These are phyloP conservation scores for Athetis lepigone DNA, from an alignment of 2,888 invertebrate species.

Conservation along the genomic window DNA sequence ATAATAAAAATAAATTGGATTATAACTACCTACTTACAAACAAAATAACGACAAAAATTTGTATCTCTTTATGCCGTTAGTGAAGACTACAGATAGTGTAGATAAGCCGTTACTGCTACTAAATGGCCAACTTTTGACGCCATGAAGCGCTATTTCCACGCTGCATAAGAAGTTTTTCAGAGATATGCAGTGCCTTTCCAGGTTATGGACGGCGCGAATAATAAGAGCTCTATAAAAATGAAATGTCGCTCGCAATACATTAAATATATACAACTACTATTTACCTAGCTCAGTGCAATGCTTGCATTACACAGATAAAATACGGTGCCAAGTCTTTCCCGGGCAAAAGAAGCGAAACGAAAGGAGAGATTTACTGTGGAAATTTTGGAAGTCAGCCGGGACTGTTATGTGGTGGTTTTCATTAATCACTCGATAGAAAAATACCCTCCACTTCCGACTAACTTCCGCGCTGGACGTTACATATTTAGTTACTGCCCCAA, in stretches of 20 bases:
- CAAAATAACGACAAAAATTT: too few species aligned
- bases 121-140: conserved; percentile 14
- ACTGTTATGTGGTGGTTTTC: conserved; percentile 82
- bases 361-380: conserved; percentile 85
- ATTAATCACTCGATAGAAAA: conserved; percentile 87
- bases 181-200: conserved; percentile 52
- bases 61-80: too few species aligned
- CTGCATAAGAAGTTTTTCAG: conserved; percentile 17
- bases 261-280: conserved; percentile 72
- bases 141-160: conserved; percentile 12
- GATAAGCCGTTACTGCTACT: conserved; percentile 2
- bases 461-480: conserved; percentile 73
- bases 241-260: conserved; percentile 67
- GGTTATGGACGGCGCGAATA: conserved; percentile 55
- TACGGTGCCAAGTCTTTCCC: conserved; percentile 88
- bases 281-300: conserved; percentile 85
- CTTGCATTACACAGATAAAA: conserved; percentile 88
- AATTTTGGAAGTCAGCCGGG: conserved; percentile 90
- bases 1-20: too few species aligned
- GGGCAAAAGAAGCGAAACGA: conserved; percentile 88
- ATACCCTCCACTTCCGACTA: conserved; percentile 77
- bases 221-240: conserved; percentile 63
- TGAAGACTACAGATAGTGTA: too few species aligned
- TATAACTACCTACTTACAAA: too few species aligned
- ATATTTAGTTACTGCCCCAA: conserved; percentile 55